Base-by-base conservation (phyloP, 1,140 invertebrate species). In the Bactericera cockerelli region DNA sequence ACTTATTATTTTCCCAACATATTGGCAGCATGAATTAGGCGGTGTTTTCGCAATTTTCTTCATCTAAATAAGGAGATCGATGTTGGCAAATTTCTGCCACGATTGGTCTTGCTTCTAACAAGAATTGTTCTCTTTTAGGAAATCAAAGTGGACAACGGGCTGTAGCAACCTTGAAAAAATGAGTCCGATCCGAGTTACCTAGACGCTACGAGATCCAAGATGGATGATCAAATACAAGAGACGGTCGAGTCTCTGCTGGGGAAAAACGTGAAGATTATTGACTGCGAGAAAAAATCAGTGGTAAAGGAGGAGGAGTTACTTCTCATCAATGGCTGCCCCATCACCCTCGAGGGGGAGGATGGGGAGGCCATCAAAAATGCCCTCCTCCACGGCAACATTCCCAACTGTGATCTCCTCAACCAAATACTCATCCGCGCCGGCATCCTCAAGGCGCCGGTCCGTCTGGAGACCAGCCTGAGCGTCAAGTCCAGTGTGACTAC, bases 191-290 rank as follows among this genome's bases (percentile, higher is more conserved):
- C 13, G 28, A 31, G 13, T 6, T 31, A 31, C 28, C 13, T 13
- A 31, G 28, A 31, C 28, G 13, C 13, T 31, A 13, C 28, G 28
- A 6, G 28, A 13, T 31, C n/a, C 33, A 49, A 4, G 39, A 84
- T 86, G 79, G 82, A 85, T 68, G 82, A 86, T 70, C 82, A 86
- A 69, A 83, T 86, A 58, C 82, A 85, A 66, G 84, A 83, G 63
- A 85, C 84, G 42, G 84, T 87, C 28, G 83, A 86, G 70, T 81
- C 82, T 58, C 79, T 87, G 55, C 78, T 86, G 56, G 84, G 84
- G 59, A 83, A 82, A 59, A 82, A 82, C 28, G 82, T 78, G 8
- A 81, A 82, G 71, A 81, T 87, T 56, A 77, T 86, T 39, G 84
- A 86, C 68, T 86, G 83, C 67, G 81, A 86, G 66, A 85, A 85